Conservation (phyloP, 2,888 invertebrate species). For the Galerucella nymphaeae region DNA sequence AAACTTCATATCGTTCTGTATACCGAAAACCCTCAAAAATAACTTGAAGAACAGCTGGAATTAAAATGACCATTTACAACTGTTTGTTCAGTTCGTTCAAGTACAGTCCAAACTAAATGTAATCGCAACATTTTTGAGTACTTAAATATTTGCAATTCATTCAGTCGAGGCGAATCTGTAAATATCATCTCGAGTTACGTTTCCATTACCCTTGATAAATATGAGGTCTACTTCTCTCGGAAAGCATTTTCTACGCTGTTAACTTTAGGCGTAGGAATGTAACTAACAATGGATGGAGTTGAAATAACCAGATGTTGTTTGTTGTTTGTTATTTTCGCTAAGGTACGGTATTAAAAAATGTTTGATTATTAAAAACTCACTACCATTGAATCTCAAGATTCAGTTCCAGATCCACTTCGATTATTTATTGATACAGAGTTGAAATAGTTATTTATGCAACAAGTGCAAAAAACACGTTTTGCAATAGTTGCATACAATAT, state of each 20-base stretch:
- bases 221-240: not conserved
- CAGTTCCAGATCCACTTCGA: no score
- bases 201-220: slow-evolving; percentile 21
- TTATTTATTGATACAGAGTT: no score
- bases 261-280: slow-evolving; percentile 1
- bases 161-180: slow-evolving; percentile 16
- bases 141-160: slow-evolving; percentile 22
- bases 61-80: slow-evolving; percentile 5
- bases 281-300: not conserved
- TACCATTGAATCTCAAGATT: no score
- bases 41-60: not conserved
- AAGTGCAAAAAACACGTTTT: no score
- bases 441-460: no score
- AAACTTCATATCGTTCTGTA: no score
- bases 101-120: slow-evolving; percentile 1
- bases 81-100: slow-evolving; percentile 18
- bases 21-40: no score
- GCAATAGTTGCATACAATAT: no score
- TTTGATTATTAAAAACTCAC: no score
- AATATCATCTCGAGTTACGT: slow-evolving; percentile 20
- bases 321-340: no score
- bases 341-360: no score
- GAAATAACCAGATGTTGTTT: slow-evolving; percentile 1
- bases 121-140: slow-evolving; percentile 13
- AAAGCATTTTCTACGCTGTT: slow-evolving; percentile 21